Conservation (phyloP, 2,888 invertebrate species). For the Colletes collaris region DNA sequence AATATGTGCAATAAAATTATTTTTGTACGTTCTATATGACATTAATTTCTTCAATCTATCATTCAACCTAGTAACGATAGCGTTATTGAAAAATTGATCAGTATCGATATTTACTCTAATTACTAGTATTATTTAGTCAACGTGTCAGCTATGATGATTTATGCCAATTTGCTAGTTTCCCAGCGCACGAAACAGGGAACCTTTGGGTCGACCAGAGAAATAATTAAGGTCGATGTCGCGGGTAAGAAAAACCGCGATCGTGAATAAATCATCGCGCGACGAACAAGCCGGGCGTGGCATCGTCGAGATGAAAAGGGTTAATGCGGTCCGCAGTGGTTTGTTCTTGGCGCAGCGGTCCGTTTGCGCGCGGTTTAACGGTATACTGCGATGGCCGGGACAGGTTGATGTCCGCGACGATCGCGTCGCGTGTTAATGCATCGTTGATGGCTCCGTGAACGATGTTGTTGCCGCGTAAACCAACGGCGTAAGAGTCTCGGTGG, state of each 20-base stretch:
- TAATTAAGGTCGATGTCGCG: slow-evolving; percentile 56
- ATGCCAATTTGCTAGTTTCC: too few species aligned
- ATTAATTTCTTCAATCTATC: too few species aligned
- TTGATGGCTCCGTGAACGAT: slow-evolving; percentile 8
- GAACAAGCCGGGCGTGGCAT: slow-evolving; percentile 43
- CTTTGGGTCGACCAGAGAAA: slow-evolving; percentile 1
- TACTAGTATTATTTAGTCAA: too few species aligned
- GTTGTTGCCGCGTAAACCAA: not conserved
- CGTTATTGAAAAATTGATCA: too few species aligned
- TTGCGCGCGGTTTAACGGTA: not conserved
- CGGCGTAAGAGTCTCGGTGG: not conserved
- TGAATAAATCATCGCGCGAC: slow-evolving; percentile 60
- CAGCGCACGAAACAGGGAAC: too few species aligned
- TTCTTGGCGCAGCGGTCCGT: not conserved
- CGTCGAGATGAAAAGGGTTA: slow-evolving; percentile 1
- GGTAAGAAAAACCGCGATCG: slow-evolving; percentile 19
- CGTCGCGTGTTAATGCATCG: slow-evolving; percentile 7
- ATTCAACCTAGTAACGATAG: too few species aligned
- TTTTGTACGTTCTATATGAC: too few species aligned
- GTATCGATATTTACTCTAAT: too few species aligned
- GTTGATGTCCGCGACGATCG: not conserved
- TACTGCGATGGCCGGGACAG: too few species aligned
- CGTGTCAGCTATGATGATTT: too few species aligned
- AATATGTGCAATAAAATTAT: too few species aligned
- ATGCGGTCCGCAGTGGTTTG: not conserved